Percentiles rank a stretch among this genome's conserved stretches.
Conservation (phyloP, 2,113 vertebrate genomes). For the Mesocricetus auratus region DNA sequence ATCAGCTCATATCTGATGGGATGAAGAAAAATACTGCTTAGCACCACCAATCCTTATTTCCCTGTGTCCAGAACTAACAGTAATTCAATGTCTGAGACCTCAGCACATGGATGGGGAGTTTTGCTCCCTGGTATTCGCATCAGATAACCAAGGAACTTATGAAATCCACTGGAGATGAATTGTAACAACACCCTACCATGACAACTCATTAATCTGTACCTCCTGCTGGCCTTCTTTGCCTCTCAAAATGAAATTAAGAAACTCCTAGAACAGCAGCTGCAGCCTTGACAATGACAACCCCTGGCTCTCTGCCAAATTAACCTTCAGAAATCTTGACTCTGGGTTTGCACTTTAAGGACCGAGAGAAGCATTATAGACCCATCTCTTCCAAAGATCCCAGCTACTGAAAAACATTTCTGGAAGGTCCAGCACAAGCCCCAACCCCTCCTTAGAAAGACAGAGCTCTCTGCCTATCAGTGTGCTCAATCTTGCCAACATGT, state of each 20-base stretch:
- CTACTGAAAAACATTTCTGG: rapidly evolving
- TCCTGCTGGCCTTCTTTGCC: not conserved
- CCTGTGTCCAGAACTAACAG: not conserved
- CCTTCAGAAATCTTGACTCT: not conserved
- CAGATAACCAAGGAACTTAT: not conserved
- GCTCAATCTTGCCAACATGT: not conserved
- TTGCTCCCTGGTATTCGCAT: not conserved
- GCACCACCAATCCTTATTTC: not conserved
- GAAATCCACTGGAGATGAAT: not conserved
- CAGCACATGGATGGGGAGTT: not conserved
- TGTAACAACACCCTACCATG: not conserved
- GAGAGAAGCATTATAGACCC: not conserved
- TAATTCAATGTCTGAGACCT: not conserved
- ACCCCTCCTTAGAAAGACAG: not conserved
- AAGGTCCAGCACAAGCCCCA: not conserved
- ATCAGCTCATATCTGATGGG: rapidly evolving
- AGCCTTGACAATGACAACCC: not conserved
- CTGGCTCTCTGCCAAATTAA: not conserved
- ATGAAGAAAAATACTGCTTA: not conserved
- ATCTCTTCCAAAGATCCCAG: not conserved
- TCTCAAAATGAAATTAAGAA: not conserved
- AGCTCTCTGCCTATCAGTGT: not conserved
- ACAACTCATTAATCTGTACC: rapidly evolving
- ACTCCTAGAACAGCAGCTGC: not conserved
- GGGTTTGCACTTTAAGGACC: not conserved